These are phyloP conservation scores for Escarpia spicata DNA, from an alignment of 2,888 invertebrate genomes.

Conservation along the genomic window DNA sequence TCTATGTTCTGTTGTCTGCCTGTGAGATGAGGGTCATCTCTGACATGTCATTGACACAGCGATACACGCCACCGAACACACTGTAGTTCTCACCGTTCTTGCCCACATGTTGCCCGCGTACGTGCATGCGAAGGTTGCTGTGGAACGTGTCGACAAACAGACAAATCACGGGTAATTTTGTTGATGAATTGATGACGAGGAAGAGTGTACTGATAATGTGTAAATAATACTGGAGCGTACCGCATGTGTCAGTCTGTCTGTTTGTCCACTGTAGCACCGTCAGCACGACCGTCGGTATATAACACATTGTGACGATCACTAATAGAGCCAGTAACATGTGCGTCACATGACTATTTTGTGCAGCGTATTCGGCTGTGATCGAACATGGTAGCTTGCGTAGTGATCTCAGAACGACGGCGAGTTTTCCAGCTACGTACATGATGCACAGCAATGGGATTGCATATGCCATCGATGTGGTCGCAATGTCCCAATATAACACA, in stretches of 20 bases:
- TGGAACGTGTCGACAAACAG: constrained; percentile 33
- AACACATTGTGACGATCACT: constrained; percentile 34
- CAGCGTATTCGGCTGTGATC: constrained; percentile 21
- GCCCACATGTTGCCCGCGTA: not conserved
- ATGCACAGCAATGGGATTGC: constrained; percentile 30
- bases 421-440: constrained; percentile 25
- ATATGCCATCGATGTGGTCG: constrained; percentile 24
- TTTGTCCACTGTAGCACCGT: constrained; percentile 28
- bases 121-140: not conserved
- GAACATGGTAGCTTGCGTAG: constrained; percentile 27
- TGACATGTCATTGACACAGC: constrained; percentile 37
- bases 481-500: constrained; percentile 31
- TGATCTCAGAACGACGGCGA: constrained; percentile 26
- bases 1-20: constrained; percentile 26
- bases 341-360: constrained; percentile 35
- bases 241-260: constrained; percentile 25
- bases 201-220: constrained; percentile 35
- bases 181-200: constrained; percentile 36
- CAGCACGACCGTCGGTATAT: constrained; percentile 28
- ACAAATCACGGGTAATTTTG: constrained; percentile 33
- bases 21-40: constrained; percentile 42
- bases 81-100: not conserved
- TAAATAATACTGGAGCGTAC: constrained; percentile 35
- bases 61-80: constrained; percentile 30
- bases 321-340: constrained; percentile 34